Conservation (phyloP, 1,140 invertebrate species). For the Chrysoperla carnea region DNA sequence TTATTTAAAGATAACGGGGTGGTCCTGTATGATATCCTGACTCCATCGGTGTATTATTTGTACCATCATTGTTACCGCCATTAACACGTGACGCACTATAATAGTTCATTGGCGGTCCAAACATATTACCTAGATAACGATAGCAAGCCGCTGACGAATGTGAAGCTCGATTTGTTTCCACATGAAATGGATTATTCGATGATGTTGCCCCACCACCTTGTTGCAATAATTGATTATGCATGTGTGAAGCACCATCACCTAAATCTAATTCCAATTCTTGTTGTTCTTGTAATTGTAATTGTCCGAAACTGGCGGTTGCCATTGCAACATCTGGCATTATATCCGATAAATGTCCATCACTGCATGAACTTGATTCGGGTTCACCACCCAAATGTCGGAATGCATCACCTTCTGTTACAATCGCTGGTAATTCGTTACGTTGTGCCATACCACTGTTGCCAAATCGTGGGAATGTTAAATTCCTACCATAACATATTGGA, state of each 20-base stretch:
- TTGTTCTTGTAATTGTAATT: conserved; percentile 47
- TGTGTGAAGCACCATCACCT: conserved; percentile 51
- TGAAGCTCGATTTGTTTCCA: neutral
- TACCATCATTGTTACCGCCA: neutral
- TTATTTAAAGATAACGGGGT: neutral
- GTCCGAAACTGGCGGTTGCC: conserved; percentile 56
- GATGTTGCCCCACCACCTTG: neutral
- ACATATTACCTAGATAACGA: neutral
- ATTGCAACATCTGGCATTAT: conserved; percentile 81
- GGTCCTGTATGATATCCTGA: neutral
- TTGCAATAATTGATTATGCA: conserved; percentile 6
- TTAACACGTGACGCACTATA: neutral
- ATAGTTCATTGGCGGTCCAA: neutral
- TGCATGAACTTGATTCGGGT: conserved; percentile 36
- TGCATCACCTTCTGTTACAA: conserved; percentile 20
- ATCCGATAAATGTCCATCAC: conserved; percentile 54
- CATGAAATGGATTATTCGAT: neutral
- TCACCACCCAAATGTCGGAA: conserved; percentile 24
- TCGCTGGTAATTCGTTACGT: conserved; percentile 17
- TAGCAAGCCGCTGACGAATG: neutral
- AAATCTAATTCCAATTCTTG: conserved; percentile 50
- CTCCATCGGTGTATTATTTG: neutral
- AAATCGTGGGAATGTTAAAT: conserved; percentile 42
- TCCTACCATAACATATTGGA: conserved; percentile 15
- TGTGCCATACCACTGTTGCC: conserved; percentile 11